Evolutionary conservation across 1,140 invertebrate genomes (phyloP), one percentile per base, ranked within the genome.

Genomic region (Phymastichus coffea): DNA sequence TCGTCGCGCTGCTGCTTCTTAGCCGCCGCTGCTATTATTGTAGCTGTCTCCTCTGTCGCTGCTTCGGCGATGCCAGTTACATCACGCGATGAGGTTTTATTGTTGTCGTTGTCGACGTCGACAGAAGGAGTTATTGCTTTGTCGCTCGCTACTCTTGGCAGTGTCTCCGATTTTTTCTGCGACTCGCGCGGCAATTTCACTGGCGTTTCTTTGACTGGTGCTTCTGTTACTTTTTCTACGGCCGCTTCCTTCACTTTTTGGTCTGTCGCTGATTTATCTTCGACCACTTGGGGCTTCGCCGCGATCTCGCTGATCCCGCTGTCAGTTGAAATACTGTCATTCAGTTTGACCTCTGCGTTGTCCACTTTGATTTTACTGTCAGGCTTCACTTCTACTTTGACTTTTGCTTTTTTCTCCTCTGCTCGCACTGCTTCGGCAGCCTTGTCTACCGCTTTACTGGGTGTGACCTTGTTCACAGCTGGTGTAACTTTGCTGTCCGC

Each of bases 31-130:
- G 22, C 6, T 12, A 7, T 51, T 58, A 59, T 63, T 35, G 65
- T 49, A 63, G 56, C 52, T 63, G 51, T 40, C 47, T 63, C 64
- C 26, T 54, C 53, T 63, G 56, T 66, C 65, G 61, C 61, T 44
- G 51, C 61, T 19, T 55, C 59, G 44, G 63, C 33, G 10, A 33
- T 33, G 28, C 12, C 28, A 6, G 28, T 12, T 6, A 33, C 6
- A 33, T 54, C 17, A 20, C 12, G 12, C 14, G 4, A 1, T 7
- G 10, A 7, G 41, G 15, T 46, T 46, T 30, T 22, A 26, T 17
- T 4, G 0, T 1, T 3, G 6, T 46, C 28, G 2, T 53, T 41
- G 12, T 15, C 22, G 8, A 3, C 48, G 30, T 15, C 23, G 33
- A 7, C 12, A 23, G 6, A 0, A 14, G 49, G 12, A 3, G 19